phyloP scores from a whole-genome alignment of 2,888 invertebrate species.

The Colostygia pectinataria region DNA sequence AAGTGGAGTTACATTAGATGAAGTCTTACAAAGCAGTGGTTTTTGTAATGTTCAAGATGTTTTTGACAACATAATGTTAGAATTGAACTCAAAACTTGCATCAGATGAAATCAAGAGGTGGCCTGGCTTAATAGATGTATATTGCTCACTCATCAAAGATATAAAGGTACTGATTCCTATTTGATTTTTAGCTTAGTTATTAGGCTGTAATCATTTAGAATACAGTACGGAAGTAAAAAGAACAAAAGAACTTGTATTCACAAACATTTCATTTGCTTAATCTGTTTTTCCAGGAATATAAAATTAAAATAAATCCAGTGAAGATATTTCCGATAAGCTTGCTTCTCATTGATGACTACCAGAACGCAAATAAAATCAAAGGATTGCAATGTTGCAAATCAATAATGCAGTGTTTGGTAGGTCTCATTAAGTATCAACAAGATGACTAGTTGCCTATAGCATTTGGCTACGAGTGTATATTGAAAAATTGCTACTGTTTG shows the following conservation, averaged over 20 bases:
- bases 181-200: no score
- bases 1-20: constrained; percentile 46
- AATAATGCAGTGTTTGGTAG: constrained; percentile 61
- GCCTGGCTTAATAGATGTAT: constrained; percentile 64
- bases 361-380: constrained; percentile 54
- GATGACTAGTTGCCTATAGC: no score
- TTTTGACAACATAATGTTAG: constrained; percentile 59
- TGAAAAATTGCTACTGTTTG: no score
- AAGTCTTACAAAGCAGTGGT: constrained; percentile 43
- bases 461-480: no score
- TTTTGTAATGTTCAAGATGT: constrained; percentile 54
- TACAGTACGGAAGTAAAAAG: no score
- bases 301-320: constrained; percentile 49
- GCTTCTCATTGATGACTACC: constrained; percentile 64
- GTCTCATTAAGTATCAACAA: no score
- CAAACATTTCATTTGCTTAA: no score
- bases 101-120: constrained; percentile 59
- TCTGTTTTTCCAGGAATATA: constrained; percentile 54
- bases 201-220: no score
- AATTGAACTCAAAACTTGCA: constrained; percentile 59
- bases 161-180: constrained; percentile 47
- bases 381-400: constrained; percentile 57
- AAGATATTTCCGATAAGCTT: constrained; percentile 59
- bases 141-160: constrained; percentile 51
- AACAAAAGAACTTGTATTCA: no score